Base-by-base conservation (phyloP, 1,140 invertebrate genomes). In the Pseudomyrmex flavicornis region DNA sequence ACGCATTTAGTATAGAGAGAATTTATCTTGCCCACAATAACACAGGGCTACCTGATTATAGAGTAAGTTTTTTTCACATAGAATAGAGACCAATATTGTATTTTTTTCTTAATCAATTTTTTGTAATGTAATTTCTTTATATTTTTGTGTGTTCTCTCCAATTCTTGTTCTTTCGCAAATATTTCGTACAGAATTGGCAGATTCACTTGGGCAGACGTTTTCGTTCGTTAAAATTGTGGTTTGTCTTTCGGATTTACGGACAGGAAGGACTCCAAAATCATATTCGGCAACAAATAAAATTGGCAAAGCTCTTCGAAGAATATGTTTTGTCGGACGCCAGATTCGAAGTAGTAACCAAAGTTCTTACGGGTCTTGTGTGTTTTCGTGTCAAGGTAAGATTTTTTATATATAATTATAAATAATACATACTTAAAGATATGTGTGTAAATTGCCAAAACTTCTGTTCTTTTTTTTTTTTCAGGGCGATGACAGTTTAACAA, bases 191-290 rank as follows among this genome's bases (percentile, higher is more conserved):
- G 95, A 97, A 99, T 91, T 99, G 98, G 98, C 98, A 99, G 94
- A 98, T 99, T 90, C 96, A 98, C 12, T 93, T 99, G 54, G 98
- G 98, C 5, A 95, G 98, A 70, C 95, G 98, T 87, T 99, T 99
- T 91, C 95, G 98, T 22, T 96, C 99, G 0, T 93, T 99, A 5
- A 99, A 99, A 93, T 93, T 99, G 2, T 99, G 99, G 99, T 98
- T 99, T 85, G 98, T 98, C 0, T 92, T 99, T 68, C 95, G 98
- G 84, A 95, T 97, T 8, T 97, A 98, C 86, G 99, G 99, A 0
- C 95, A 97, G 2, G 95, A 96, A 86, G 97, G 97, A 10, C 93
- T 99, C 8, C 96, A 97, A 88, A 95, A 95, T 1, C 96, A 98
- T 89, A 97, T 99, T 8, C 95, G 98, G 85, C 95, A 96, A 69